Conservation (phyloP, 1,140 invertebrate species). For the Eriosoma lanigerum region DNA sequence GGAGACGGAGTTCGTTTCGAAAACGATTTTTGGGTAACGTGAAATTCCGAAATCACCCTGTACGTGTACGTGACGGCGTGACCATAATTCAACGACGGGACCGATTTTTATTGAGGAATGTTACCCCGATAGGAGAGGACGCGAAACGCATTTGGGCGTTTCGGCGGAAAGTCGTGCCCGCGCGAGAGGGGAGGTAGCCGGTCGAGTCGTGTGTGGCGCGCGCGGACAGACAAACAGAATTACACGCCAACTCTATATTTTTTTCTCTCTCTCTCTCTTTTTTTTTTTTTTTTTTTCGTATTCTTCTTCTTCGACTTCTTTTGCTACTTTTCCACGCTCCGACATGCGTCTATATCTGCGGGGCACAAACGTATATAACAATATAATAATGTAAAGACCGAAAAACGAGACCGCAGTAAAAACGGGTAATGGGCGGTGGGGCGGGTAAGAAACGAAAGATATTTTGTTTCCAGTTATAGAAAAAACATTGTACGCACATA, state of each 20-base stretch:
- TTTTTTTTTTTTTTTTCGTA: too few relatives aligned
- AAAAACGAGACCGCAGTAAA: constrained; percentile 5
- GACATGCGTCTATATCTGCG: too few relatives aligned
- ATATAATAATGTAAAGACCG: not conserved
- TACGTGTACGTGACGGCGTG: not conserved
- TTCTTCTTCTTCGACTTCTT: too few relatives aligned
- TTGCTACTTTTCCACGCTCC: too few relatives aligned
- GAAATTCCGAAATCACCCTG: too few relatives aligned
- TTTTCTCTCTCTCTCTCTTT: too few relatives aligned
- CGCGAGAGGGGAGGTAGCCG: not conserved
- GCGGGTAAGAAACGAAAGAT: constrained; percentile 20
- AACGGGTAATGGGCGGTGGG: too few relatives aligned
- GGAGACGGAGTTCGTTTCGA: too few relatives aligned
- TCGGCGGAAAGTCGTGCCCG: not conserved
- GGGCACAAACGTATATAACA: too few relatives aligned
- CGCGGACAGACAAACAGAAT: not conserved
- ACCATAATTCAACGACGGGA: constrained; percentile 31
- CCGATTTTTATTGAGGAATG: constrained; percentile 47
- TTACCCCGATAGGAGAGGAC: constrained; percentile 11
- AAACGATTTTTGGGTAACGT: too few relatives aligned
- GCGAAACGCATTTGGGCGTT: not conserved
- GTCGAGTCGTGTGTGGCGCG: too few relatives aligned
- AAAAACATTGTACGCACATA: not conserved
- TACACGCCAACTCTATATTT: constrained; percentile 9
- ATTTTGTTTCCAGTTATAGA: constrained; percentile 38